Evolutionary conservation across 2,888 invertebrate genomes (phyloP).

Genomic region (Eupithecia insigniata): DNA sequence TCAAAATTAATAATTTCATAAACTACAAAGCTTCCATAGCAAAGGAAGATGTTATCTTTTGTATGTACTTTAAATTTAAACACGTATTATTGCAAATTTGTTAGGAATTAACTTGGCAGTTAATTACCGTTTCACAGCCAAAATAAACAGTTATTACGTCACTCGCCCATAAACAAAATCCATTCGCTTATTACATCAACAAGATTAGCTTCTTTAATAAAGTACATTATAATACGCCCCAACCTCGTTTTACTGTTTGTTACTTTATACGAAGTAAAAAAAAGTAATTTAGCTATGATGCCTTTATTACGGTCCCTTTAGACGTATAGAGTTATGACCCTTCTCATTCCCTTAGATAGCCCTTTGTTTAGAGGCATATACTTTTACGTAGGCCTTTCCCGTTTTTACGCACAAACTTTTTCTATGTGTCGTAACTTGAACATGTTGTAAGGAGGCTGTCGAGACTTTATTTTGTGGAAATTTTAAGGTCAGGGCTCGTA

Average conservation of each 20-base stretch:
- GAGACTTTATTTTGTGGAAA: constrained; percentile 35
- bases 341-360: constrained; percentile 59
- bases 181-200: constrained; percentile 40
- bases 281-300: constrained; percentile 66
- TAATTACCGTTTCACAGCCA: constrained; percentile 21
- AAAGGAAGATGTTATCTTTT: not conserved
- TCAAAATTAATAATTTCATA: not conserved
- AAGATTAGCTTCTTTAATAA: constrained; percentile 40
- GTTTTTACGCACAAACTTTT: constrained; percentile 46
- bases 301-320: constrained; percentile 62
- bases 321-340: constrained; percentile 61
- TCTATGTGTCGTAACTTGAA: constrained; percentile 46
- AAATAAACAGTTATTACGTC: constrained; percentile 27
- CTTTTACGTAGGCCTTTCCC: constrained; percentile 44
- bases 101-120: constrained; percentile 6
- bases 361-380: constrained; percentile 57
- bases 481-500: constrained; percentile 35
- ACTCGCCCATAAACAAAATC: constrained; percentile 38
- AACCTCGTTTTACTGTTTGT: constrained; percentile 49
- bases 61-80: not conserved
- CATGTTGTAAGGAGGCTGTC: constrained; percentile 41
- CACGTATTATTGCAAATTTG: constrained; percentile 2
- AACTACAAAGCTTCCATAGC: not conserved
- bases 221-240: constrained; percentile 48
- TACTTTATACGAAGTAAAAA: constrained; percentile 60